Evolutionary conservation across 2,113 vertebrate species (phyloP).

Genomic region (Sphyrna mokarran): DNA sequence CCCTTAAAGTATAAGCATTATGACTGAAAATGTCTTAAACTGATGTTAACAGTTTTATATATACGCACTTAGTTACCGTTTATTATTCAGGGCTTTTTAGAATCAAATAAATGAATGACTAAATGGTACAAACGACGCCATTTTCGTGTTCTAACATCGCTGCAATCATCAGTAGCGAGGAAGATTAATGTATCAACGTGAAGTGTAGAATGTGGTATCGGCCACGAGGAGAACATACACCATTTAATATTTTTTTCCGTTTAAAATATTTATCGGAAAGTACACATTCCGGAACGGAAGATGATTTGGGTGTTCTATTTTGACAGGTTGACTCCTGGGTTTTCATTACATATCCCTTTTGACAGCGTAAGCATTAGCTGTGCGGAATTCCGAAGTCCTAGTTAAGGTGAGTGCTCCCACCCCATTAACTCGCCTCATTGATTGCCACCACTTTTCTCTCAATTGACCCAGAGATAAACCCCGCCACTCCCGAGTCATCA

Average conservation of each 20-base stretch:
- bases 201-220: not conserved
- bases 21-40: not conserved
- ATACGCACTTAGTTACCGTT: not conserved
- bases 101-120: not conserved
- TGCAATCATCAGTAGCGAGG: not conserved
- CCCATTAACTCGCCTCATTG: not conserved
- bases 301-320: not conserved
- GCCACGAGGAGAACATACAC: not conserved
- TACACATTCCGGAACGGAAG: not conserved
- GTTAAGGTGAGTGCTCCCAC: not conserved
- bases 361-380: not conserved
- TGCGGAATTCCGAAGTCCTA: not conserved
- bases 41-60: not conserved
- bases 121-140: not conserved
- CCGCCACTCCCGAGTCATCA: conserved; percentile 25
- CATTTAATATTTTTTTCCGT: not conserved
- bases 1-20: not conserved
- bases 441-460: conserved; percentile 39
- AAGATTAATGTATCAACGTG: not conserved
- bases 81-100: not conserved
- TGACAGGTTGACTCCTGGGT: not conserved
- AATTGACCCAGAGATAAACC: conserved; percentile 38
- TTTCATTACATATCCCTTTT: not conserved
- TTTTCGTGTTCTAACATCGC: not conserved
- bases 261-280: not conserved